Evolutionary conservation across 2,113 vertebrate genomes (phyloP), one percentile per base, ranked within the genome.

Genomic region (Scortum barcoo): DNA sequence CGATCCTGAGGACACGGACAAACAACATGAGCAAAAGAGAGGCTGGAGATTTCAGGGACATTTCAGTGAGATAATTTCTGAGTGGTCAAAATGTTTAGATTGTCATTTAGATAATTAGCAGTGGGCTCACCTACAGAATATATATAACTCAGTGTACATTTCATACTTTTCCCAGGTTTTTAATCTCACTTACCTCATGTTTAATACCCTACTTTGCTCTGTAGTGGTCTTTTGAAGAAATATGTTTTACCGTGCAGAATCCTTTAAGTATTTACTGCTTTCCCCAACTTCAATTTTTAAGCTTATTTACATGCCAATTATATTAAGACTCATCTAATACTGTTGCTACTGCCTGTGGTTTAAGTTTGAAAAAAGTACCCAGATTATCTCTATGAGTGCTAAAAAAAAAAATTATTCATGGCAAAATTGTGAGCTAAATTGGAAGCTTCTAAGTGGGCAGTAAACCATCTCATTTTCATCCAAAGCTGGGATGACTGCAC

Each of bases 1-100:
- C 95, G 66, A 98, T 96, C 88, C 97, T 99, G 93, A 92, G 93
- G 91, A 70, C 82, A 92, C 89, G 85, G 71, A 44, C 11, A 57
- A 2, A 6, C 56, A 13, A 12, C 3, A 56, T 1, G 3, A 22
- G 16, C 5, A 10, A 51, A 26, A 56, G 5, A n/a, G 4, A 42
- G 33, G 12, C 6, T 22, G 4, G 22, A 40, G 12, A 16, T 19
- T 26, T 17, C 19, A 46, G 40, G 30, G n/a, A 10, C 22, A 19
- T 16, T 19, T 19, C 1, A 58, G 0, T 33, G 3, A 53, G 30
- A 22, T 24, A 3, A 22, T 33, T 28, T 57, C 62, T 67, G 20
- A 24, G 54, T 14, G 33, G 33, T 38, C 30, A 9, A 2, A 22
- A 28, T 54, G 3, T 53, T 33, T 33, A n/a, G 26, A 51, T 38